A percentile compares a stretch with the other conserved stretches of the same genome.
These are phyloP conservation scores for Channallabes apus DNA, from an alignment of 2,797 vertebrate genomes.

Conservation along the genomic window DNA sequence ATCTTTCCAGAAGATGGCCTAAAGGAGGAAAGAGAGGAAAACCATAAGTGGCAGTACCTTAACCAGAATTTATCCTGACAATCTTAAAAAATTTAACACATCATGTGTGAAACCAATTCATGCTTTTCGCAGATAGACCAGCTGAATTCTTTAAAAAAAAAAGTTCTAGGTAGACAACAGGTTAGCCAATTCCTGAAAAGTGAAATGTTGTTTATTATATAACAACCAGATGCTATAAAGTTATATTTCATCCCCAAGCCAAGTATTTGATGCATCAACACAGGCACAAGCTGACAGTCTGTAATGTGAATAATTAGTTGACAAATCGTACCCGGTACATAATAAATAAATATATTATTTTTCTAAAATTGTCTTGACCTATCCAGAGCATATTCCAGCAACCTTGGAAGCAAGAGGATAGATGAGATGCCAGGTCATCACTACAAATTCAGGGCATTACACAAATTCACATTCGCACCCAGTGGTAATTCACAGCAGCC, in stretches of 20 bases:
- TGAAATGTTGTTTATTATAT: background rate
- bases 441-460: background rate
- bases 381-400: background rate
- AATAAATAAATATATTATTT: too few relatives aligned
- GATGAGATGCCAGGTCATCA: background rate
- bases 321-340: background rate
- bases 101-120: conserved; percentile 12
- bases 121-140: conserved; percentile 6
- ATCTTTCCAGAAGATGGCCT: conserved; percentile 96
- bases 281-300: background rate
- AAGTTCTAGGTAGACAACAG: background rate
- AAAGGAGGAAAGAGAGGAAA: conserved; percentile 44
- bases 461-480: background rate
- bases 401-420: background rate
- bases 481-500: background rate
- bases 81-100: background rate
- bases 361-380: too few relatives aligned
- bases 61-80: background rate
- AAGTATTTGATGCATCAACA: background rate
- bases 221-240: background rate
- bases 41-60: background rate
- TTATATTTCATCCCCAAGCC: background rate
- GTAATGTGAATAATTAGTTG: background rate
- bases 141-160: background rate
- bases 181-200: background rate